These are phyloP conservation scores for Eucidaris tribuloides DNA, from an alignment of 35 echinoderm and acorn worm species.

Conservation along the genomic window DNA sequence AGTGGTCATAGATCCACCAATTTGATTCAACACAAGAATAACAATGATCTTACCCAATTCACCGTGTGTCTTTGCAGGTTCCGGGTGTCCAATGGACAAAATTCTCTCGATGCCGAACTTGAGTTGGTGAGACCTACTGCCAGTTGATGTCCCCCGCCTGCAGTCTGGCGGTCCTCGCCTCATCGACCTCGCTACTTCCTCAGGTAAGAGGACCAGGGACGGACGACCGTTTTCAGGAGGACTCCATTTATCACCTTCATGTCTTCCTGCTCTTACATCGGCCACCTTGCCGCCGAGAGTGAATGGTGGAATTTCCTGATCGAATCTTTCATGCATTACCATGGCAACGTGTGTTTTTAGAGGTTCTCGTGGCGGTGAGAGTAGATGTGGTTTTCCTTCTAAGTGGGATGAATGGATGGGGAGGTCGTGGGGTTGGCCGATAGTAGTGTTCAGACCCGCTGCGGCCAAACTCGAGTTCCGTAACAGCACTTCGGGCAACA, in stretches of 20 bases:
- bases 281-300: too few species aligned
- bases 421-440: not conserved
- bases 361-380: not conserved
- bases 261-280: not conserved
- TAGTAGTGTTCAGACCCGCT: not conserved
- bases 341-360: not conserved
- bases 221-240: too few species aligned
- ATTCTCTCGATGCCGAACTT: conserved; percentile 20
- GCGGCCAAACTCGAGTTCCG: not conserved
- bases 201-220: too few species aligned
- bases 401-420: not conserved
- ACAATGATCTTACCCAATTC: too few species aligned
- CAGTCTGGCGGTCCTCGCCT: too few species aligned
- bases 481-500: too few species aligned
- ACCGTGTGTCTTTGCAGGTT: conserved; percentile 5
- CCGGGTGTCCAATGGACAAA: not conserved
- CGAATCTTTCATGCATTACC: not conserved
- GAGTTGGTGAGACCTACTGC: too few species aligned
- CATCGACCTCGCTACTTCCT: too few species aligned
- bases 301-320: not conserved
- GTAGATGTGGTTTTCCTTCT: not conserved
- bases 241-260: not conserved
- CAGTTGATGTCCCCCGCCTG: too few species aligned
- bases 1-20: too few species aligned
- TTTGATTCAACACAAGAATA: too few species aligned